Evolutionary conservation across 2,888 invertebrate genomes (phyloP).

Genomic region (Pyralis farinalis): DNA sequence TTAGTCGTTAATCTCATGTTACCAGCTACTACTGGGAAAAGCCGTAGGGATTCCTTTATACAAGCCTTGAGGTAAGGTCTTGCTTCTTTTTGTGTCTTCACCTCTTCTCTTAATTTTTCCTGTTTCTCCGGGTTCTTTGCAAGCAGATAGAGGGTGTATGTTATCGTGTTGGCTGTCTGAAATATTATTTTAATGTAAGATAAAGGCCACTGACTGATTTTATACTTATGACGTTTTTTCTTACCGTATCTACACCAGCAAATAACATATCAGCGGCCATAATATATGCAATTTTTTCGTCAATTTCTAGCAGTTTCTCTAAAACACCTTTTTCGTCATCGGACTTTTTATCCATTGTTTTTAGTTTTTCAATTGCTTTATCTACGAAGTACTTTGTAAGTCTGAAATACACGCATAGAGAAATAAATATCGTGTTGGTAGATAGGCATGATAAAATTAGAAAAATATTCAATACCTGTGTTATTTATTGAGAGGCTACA

Average conservation of each 20-base stretch:
- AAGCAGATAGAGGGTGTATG: conserved; percentile 80
- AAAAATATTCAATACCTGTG: too few species aligned
- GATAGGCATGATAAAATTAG: not conserved
- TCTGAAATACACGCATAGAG: conserved; percentile 23
- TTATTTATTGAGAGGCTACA: too few species aligned
- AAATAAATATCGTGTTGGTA: not conserved
- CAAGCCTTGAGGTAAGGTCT: conserved; percentile 83
- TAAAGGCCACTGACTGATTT: too few species aligned
- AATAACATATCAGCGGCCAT: conserved; percentile 85
- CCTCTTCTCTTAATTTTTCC: conserved; percentile 80
- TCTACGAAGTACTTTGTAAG: conserved; percentile 35
- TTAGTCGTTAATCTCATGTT: conserved; percentile 71
- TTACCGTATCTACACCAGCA: conserved; percentile 86
- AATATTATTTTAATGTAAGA: conserved; percentile 12
- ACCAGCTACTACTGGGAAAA: conserved; percentile 81
- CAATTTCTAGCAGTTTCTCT: conserved; percentile 80
- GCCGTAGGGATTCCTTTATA: conserved; percentile 85
- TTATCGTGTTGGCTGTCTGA: conserved; percentile 79
- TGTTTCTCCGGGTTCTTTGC: conserved; percentile 15
- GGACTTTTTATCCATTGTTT: conserved; percentile 28
- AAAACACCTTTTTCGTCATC: conserved; percentile 76
- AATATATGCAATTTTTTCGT: conserved; percentile 80
- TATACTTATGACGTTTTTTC: not conserved
- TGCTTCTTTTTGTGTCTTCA: conserved; percentile 39
- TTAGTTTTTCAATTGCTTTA: conserved; percentile 35